Percentiles rank a stretch among this genome's conserved stretches.
These are phyloP conservation scores for Rhabdomys dilectus DNA, from an alignment of 2,113 vertebrate genomes.

Conservation along the genomic window DNA sequence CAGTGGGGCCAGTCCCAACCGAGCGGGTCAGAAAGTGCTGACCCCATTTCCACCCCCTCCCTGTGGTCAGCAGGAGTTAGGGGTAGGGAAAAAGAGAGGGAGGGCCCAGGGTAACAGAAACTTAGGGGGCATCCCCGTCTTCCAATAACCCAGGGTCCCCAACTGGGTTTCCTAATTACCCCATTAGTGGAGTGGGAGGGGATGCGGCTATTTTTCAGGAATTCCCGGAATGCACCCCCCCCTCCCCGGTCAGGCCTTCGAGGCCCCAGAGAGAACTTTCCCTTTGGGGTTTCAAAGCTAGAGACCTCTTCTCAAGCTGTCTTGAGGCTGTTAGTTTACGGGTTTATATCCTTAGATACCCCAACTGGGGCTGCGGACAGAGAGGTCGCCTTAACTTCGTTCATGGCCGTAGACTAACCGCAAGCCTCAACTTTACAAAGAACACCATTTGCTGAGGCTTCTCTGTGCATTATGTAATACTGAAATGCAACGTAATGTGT, in stretches of 20 bases:
- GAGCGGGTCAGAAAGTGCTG: conserved; percentile 71
- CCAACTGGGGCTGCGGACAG: background rate
- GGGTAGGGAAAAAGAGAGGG: background rate
- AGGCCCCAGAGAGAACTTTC: conserved; percentile 41
- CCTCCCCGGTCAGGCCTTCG: conserved; percentile 55
- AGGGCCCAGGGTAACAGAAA: background rate
- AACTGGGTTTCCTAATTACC: conserved; percentile 64
- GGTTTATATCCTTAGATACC: background rate
- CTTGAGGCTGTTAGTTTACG: background rate
- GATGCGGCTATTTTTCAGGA: conserved; percentile 64
- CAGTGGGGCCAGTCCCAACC: conserved; percentile 30
- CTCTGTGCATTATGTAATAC: background rate
- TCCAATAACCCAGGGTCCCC: background rate
- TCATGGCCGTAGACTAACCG: background rate
- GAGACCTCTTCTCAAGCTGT: background rate
- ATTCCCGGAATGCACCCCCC: conserved; percentile 73
- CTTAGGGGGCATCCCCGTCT: background rate
- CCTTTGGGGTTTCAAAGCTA: conserved; percentile 21
- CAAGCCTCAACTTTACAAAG: background rate
- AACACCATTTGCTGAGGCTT: background rate
- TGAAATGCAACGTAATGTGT: background rate
- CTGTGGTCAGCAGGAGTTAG: conserved; percentile 37
- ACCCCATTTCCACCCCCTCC: conserved; percentile 80
- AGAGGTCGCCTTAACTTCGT: background rate
- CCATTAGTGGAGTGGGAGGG: conserved; percentile 42